A percentile compares a stretch with the other conserved stretches of the same genome.
These are phyloP conservation scores for Riptortus pedestris DNA, from an alignment of 1,140 invertebrate genomes.

Conservation along the genomic window DNA sequence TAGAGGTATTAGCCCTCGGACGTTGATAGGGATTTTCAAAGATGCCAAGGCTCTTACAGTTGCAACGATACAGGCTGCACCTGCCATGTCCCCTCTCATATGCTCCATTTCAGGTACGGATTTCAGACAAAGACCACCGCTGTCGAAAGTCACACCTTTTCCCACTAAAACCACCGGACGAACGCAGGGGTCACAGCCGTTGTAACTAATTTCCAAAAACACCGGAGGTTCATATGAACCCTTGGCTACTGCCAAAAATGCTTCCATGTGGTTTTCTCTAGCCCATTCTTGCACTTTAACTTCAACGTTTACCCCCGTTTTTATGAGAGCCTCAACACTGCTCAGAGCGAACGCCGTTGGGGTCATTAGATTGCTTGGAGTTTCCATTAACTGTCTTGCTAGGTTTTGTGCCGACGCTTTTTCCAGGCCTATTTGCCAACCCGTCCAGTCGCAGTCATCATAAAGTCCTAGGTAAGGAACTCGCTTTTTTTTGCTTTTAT, in stretches of 20 bases:
- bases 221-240: conserved; percentile 52
- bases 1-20: conserved; percentile 46
- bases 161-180: conserved; percentile 39
- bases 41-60: conserved; percentile 43
- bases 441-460: conserved; percentile 37
- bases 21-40: conserved; percentile 46
- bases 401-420: conserved; percentile 52
- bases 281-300: conserved; percentile 41
- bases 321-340: conserved; percentile 39
- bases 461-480: conserved; percentile 28
- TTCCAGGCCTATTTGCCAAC: conserved; percentile 45
- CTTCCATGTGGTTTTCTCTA: conserved; percentile 48
- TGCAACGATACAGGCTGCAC: conserved; percentile 49
- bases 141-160: conserved; percentile 56
- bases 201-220: conserved; percentile 37
- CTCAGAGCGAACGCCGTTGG: conserved; percentile 48
- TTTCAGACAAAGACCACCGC: conserved; percentile 54
- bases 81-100: conserved; percentile 57
- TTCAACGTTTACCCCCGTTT: conserved; percentile 40
- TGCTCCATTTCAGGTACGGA: conserved; percentile 45
- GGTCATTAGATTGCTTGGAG: conserved; percentile 52
- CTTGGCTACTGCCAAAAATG: conserved; percentile 49
- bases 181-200: conserved; percentile 38
- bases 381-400: conserved; percentile 48
- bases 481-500: conserved; percentile 20